These are phyloP conservation scores for Zootermopsis nevadensis DNA, from an alignment of 2,888 invertebrate genomes.

Conservation along the genomic window DNA sequence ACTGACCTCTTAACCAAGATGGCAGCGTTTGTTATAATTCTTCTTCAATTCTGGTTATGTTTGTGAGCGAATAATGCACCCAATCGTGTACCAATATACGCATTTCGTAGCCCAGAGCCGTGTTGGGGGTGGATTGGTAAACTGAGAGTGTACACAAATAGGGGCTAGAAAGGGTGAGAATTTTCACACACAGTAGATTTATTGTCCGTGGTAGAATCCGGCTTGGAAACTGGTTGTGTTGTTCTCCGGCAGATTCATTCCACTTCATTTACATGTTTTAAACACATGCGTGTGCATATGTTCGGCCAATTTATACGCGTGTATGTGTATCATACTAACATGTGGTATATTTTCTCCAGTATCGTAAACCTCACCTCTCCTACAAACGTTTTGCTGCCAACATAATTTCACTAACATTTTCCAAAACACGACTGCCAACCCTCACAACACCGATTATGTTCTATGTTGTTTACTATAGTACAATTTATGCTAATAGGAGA, in stretches of 20 bases:
- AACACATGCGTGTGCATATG: conserved; percentile 30
- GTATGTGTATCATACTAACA: not conserved
- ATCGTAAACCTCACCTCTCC: not conserved
- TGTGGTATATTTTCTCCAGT: not conserved
- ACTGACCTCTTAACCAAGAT: not conserved
- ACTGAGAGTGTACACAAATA: not conserved
- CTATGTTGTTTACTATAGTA: conserved; percentile 36
- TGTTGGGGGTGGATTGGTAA: not conserved
- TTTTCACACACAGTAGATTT: conserved; percentile 29
- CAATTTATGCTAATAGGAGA: not conserved
- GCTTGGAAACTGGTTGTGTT: not conserved
- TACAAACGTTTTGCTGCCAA: not conserved
- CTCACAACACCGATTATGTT: conserved; percentile 24
- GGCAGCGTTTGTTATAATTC: not conserved
- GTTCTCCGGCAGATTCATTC: conserved; percentile 15
- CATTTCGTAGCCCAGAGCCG: not conserved
- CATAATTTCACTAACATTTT: not conserved
- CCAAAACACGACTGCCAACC: not conserved
- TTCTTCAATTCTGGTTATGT: not conserved
- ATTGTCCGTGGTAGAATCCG: conserved; percentile 32
- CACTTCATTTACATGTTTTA: conserved; percentile 38
- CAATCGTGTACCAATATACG: not conserved
- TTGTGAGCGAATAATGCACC: not conserved
- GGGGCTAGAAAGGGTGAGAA: not conserved
- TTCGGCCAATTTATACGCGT: conserved; percentile 23